These are phyloP conservation scores for Clarias gariepinus DNA, from an alignment of 2,113 vertebrate genomes.

Conservation along the genomic window DNA sequence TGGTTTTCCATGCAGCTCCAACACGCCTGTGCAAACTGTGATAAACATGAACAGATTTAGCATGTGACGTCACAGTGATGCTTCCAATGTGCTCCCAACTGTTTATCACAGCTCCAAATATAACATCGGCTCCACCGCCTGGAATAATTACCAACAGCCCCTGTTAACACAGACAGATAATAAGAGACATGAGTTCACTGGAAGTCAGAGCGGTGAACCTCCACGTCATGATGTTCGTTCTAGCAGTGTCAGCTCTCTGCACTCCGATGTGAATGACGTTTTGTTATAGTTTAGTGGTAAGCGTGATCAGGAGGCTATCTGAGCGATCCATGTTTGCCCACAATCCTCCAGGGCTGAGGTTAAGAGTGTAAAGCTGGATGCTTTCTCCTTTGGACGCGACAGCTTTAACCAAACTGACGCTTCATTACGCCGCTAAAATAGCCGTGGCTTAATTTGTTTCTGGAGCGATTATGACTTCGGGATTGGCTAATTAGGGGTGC, in stretches of 20 bases:
- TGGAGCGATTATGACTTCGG: constrained; percentile 72
- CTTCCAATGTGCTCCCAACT: neutral
- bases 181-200: neutral
- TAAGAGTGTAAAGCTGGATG: constrained; percentile 49
- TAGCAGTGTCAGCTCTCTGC: constrained; percentile 15
- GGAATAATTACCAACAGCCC: neutral
- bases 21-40: constrained; percentile 8
- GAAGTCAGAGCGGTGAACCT: neutral
- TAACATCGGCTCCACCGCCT: neutral
- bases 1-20: constrained; percentile 6
- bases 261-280: constrained; percentile 32
- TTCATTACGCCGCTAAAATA: constrained; percentile 72
- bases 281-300: neutral
- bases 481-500: constrained; percentile 77
- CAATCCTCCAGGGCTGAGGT: constrained; percentile 47
- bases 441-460: constrained; percentile 73
- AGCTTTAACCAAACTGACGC: constrained; percentile 58
- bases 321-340: constrained; percentile 55
- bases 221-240: neutral
- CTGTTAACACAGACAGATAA: neutral
- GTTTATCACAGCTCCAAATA: neutral
- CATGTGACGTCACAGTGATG: neutral
- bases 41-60: neutral
- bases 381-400: constrained; percentile 45
- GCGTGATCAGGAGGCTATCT: constrained; percentile 24